A percentile compares a stretch with the other conserved stretches of the same genome.
Conservation (phyloP, 2,888 invertebrate genomes). For the Cecidostiba fungosa region DNA sequence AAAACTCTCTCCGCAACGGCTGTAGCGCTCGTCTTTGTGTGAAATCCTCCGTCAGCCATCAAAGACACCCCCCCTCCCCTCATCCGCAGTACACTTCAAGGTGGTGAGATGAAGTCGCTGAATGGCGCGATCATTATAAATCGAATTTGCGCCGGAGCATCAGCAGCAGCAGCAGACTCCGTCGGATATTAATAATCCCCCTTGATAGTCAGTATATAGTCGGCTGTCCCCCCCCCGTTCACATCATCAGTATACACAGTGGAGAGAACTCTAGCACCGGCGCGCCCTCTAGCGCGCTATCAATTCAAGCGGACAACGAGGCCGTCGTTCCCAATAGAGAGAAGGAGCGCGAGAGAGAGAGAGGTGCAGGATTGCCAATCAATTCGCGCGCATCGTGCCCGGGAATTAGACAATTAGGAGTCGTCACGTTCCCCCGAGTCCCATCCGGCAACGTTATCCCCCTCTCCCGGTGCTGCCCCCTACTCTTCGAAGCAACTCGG, state of each 20-base stretch:
- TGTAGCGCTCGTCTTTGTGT: conserved; percentile 16
- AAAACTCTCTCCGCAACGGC: conserved; percentile 1
- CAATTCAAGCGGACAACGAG: conserved; percentile 66
- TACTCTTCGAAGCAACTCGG: conserved; percentile 49
- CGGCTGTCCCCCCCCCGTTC: conserved; percentile 37
- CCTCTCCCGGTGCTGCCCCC: conserved; percentile 22
- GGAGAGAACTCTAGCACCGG: neutral
- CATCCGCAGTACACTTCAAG: neutral
- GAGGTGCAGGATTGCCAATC: conserved; percentile 74
- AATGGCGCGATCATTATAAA: conserved; percentile 60
- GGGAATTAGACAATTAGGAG: conserved; percentile 81
- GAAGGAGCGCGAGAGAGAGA: conserved; percentile 11
- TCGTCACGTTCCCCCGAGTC: conserved; percentile 77
- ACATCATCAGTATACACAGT: neutral
- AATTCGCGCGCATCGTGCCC: conserved; percentile 77
- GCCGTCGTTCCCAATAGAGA: conserved; percentile 66
- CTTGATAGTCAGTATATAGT: conserved; percentile 12
- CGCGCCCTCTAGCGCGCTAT: conserved; percentile 41
- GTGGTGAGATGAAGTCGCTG: conserved; percentile 48
- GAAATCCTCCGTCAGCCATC: conserved; percentile 10
- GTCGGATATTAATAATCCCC: conserved; percentile 68
- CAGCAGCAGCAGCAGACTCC: neutral
- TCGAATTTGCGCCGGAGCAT: conserved; percentile 51
- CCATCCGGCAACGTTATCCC: conserved; percentile 45
- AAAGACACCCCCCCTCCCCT: neutral